Base-by-base conservation (phyloP, 2,888 invertebrate species). In the Linnaemya vulpina region DNA sequence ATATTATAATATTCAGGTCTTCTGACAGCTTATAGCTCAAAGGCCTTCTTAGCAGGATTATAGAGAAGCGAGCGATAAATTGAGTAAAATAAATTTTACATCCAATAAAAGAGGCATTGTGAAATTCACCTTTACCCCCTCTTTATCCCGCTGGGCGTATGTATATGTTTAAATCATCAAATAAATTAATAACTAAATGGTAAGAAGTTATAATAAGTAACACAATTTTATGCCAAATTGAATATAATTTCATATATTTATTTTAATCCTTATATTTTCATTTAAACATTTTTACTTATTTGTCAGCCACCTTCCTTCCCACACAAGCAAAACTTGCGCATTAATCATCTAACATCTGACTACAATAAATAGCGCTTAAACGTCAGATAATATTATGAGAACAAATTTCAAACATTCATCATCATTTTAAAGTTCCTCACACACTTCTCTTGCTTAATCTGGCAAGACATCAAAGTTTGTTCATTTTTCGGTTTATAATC, bases 401-500 rank as follows among this genome's bases (percentile, higher is more conserved):
- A 58, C 62, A 65, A 71, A 71, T 65, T 75, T 75, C 25, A n/a
- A 53, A 70, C 62, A 82, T 82, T 76, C 58, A 80, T 82, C 78
- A 77, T 76, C 38, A 62, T 63, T 77, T 77, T 38, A 15, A 76
- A 74, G 60, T 63, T 70, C 68, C 58, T 78, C 55, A 63, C 22
- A 74, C 63, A 81, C 71, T 82, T 60, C 60, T 46, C n/a, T 65
- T 38, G 70, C 78, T 78, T 78, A 75, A 82, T 75, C 75, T 78
- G 75, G 43, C 65, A 70, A 78, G 65, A 82, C 78, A 85, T 85
- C 82, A 85, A 82, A 77, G 70, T 70, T 49, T 70, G 46, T 65
- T 46, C 13, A 30, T 65, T 62, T 65, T 62, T 8, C 3, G 22
- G 15, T 67, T 74, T 43, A 55, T 90, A 90, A 90, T 90, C 90